Percentiles rank a stretch among this genome's conserved stretches.
Conservation (phyloP, 2,888 invertebrate species). For the Tortrix viridana region DNA sequence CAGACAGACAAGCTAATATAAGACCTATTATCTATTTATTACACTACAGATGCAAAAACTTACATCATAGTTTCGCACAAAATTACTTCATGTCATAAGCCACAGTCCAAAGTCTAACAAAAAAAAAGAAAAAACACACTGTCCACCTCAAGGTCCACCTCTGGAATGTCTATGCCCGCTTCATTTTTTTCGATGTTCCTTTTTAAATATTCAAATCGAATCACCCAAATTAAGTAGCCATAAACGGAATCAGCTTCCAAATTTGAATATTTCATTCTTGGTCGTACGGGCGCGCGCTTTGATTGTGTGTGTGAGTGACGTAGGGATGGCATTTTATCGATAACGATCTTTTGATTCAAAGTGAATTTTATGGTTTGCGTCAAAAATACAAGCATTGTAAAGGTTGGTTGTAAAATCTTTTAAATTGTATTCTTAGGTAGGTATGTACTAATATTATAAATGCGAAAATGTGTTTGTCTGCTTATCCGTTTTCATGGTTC, state of each 20-base stretch:
- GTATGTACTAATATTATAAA: neutral
- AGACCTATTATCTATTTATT: too few relatives aligned
- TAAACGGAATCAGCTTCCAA: constrained; percentile 85
- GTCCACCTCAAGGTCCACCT: constrained; percentile 44
- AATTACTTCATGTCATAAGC: constrained; percentile 31
- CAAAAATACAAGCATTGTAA: neutral
- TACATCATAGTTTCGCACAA: constrained; percentile 28
- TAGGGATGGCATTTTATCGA: constrained; percentile 53
- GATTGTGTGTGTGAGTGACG: constrained; percentile 63
- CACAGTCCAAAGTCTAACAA: constrained; percentile 42
- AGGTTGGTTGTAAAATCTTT: neutral
- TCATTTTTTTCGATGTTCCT: constrained; percentile 66
- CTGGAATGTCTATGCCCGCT: constrained; percentile 74
- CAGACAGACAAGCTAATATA: too few relatives aligned
- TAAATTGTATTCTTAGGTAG: neutral
- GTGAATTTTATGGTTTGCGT: neutral
- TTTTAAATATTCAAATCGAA: constrained; percentile 83
- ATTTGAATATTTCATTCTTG: constrained; percentile 84
- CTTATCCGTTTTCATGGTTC: too few relatives aligned
- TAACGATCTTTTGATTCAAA: constrained; percentile 30
- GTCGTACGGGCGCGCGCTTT: constrained; percentile 70
- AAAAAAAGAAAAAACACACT: constrained; percentile 41
- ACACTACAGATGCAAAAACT: neutral
- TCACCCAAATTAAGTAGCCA: constrained; percentile 85
- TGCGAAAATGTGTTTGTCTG: neutral